phyloP scores from a whole-genome alignment of 2,797 vertebrate species.

The Taeniopygia guttata region DNA sequence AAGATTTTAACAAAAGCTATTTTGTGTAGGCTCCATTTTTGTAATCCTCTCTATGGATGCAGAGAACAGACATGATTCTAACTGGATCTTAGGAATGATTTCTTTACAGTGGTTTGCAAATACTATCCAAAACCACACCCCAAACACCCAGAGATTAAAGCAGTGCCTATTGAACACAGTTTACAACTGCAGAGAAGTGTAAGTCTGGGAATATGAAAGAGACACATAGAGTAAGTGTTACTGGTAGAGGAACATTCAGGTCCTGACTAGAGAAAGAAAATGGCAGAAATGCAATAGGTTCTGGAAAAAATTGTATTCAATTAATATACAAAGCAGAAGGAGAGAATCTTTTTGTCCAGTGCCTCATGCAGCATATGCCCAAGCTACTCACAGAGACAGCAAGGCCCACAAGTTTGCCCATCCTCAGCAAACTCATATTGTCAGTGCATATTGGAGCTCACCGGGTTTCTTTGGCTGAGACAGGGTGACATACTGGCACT shows the following conservation, averaged over 20 bases:
- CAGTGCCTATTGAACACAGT: background rate
- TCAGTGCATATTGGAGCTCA: slow-evolving; percentile 53
- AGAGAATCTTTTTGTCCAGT: background rate
- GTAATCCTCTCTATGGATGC: background rate
- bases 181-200: background rate
- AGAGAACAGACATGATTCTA: background rate
- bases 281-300: background rate
- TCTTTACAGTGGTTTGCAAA: background rate
- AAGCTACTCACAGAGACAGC: background rate
- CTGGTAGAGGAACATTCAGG: background rate
- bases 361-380: background rate
- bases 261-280: background rate
- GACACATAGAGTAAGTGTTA: background rate
- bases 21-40: background rate
- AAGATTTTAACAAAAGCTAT: background rate
- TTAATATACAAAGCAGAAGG: background rate
- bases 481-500: slow-evolving; percentile 81
- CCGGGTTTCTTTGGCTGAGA: slow-evolving; percentile 72
- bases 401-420: background rate
- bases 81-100: background rate
- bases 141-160: background rate
- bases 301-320: background rate
- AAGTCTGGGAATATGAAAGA: background rate
- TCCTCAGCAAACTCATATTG: background rate
- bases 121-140: background rate